These are phyloP conservation scores for Neopipo cinnamomea DNA, from an alignment of 2,113 vertebrate species.

Conservation along the genomic window DNA sequence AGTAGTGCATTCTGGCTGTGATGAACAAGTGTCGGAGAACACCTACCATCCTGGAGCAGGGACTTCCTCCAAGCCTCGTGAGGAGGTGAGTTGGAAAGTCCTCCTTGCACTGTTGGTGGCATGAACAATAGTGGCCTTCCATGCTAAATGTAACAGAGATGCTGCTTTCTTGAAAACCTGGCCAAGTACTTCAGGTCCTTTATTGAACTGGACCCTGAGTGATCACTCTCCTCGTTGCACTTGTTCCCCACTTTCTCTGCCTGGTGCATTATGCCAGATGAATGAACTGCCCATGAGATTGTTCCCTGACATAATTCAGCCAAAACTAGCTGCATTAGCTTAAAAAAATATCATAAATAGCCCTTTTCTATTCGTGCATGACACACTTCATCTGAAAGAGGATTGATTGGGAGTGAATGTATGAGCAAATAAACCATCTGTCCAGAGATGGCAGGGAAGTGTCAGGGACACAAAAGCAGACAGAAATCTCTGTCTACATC, in stretches of 20 bases:
- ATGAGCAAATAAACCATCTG: not conserved
- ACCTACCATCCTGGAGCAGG: not conserved
- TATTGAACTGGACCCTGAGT: not conserved
- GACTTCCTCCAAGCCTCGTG: fast-evolving
- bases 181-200: not conserved
- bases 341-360: not conserved
- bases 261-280: not conserved
- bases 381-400: not conserved
- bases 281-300: not conserved
- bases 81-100: not conserved
- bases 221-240: not conserved
- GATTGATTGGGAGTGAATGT: not conserved
- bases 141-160: not conserved
- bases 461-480: not conserved
- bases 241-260: not conserved
- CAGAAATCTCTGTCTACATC: not conserved
- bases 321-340: not conserved
- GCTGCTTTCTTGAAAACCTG: not conserved
- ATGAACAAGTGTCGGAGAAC: not conserved
- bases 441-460: not conserved
- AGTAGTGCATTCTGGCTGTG: not conserved
- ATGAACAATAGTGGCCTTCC: not conserved
- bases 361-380: not conserved
- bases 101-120: not conserved
- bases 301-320: not conserved